Percentiles rank a stretch among this genome's conserved stretches.
Conservation (phyloP, 2,113 vertebrate species). For the Pandion haliaetus region DNA sequence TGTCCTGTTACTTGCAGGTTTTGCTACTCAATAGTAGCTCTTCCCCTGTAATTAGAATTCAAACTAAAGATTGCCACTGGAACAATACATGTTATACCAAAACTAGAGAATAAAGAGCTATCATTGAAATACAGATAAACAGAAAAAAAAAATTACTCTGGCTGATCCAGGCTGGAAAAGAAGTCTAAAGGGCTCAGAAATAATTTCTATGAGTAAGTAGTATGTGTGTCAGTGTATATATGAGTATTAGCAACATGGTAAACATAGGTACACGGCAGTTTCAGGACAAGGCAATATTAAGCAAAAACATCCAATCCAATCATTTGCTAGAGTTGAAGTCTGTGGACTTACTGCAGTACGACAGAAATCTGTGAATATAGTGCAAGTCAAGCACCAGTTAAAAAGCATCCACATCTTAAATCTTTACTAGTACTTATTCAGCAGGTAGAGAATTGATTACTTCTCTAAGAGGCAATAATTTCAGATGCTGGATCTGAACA, state of each 20-base stretch:
- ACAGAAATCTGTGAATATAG: background rate
- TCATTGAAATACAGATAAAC: background rate
- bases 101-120: background rate
- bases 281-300: background rate
- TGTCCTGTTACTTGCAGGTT: background rate
- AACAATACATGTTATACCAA: background rate
- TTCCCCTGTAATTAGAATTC: background rate
- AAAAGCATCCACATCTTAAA: slow-evolving; percentile 1
- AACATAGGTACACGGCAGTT: background rate
- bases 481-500: background rate
- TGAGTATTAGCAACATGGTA: background rate
- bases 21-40: background rate
- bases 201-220: background rate
- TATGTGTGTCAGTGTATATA: background rate
- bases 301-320: background rate
- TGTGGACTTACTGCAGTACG: background rate
- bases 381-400: background rate
- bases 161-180: background rate
- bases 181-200: background rate
- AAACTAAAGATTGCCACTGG: background rate
- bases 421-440: slow-evolving; percentile 20
- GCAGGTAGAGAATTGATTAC: slow-evolving; percentile 41
- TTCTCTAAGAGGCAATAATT: slow-evolving; percentile 28
- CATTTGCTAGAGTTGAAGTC: background rate
- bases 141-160: background rate